Percentiles rank a stretch among this genome's conserved stretches.
Conservation (phyloP, 2,113 vertebrate genomes). For the Pteropus alecto region DNA sequence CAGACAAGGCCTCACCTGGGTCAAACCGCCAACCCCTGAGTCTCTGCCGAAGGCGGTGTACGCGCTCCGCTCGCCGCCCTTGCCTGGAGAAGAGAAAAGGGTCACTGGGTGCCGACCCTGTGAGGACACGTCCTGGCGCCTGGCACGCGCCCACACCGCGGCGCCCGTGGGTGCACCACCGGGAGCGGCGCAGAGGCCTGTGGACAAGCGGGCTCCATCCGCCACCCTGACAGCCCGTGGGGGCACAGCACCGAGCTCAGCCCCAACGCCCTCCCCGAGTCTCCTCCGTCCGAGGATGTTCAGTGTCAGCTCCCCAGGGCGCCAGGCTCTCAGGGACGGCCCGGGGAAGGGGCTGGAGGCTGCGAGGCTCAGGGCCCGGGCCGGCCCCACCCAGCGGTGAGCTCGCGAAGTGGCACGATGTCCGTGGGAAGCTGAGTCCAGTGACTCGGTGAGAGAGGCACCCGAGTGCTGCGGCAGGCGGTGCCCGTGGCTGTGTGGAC, state of each 20-base stretch:
- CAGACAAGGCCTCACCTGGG: conserved; percentile 79
- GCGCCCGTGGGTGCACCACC: rapidly evolving
- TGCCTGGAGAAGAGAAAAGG: conserved; percentile 83
- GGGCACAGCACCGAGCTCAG: no score
- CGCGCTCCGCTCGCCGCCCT: conserved; percentile 88
- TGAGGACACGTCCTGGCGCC: background rate
- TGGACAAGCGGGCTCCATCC: background rate
- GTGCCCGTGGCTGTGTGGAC: no score
- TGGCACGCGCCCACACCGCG: rapidly evolving
- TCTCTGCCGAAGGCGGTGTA: conserved; percentile 93
- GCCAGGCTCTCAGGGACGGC: background rate
- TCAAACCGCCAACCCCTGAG: conserved; percentile 81
- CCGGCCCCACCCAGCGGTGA: background rate
- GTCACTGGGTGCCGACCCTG: background rate
- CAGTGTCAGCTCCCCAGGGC: background rate
- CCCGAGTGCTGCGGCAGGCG: background rate
- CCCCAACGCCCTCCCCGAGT: rapidly evolving
- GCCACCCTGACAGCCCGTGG: no score
- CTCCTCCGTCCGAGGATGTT: rapidly evolving
- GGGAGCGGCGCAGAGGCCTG: rapidly evolving
- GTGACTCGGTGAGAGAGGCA: background rate
- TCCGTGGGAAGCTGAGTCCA: background rate
- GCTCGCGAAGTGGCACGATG: rapidly evolving
- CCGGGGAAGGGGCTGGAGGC: no score
- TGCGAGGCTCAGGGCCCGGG: rapidly evolving